Evolutionary conservation across 2,888 invertebrate species (phyloP), one percentile per base, ranked within the genome.

Genomic region (Phymatocera aterrima): DNA sequence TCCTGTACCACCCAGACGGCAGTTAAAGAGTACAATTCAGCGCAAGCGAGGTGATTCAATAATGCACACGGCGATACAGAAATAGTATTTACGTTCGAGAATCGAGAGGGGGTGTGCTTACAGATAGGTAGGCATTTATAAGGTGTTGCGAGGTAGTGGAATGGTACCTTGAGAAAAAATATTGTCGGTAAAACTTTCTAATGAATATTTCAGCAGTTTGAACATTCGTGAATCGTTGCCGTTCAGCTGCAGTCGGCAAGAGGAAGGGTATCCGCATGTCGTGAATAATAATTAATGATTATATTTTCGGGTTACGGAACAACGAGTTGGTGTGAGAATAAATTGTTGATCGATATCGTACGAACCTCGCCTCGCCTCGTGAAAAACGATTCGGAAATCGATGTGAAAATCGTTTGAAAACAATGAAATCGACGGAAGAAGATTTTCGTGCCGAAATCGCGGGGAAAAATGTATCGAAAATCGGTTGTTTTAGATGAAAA

Each of bases 21-120:
- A 72, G 48, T 72, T 48, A 72, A 72, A 72, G 72, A 24, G 34
- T 34, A 51, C 51, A 72, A 72, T 72, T 72, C 51, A n/a, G 72
- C 51, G 31, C 18, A 18, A 72, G 51, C 72, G 34, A 72, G 72
- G n/a, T n/a, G n/a, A 72, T 51, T 72, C 48, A 72, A 72, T 72
- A 72, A 51, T 72, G 24, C 64, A 10, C 10, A 24, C n/a, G 2
- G 43, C 72, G 64, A 37, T 34, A 51, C 72, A 18, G 72, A n/a
- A 72, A 72, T 72, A 48, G 46, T 64, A n/a, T 15, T 68, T 46
- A 28, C 43, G 24, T 8, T 24, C n/a, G n/a, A 28, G 28, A 43
- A 12, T 28, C 68, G 68, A 15, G 24, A n/a, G 24, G 43, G 24
- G 5, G 24, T 15, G 0, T 10, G 34, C 28, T 61, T 31, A 10